Percentiles rank a stretch among this genome's conserved stretches.
Evolutionary conservation across 2,113 vertebrate genomes (phyloP).

Genomic region (Myrmecobius fasciatus): DNA sequence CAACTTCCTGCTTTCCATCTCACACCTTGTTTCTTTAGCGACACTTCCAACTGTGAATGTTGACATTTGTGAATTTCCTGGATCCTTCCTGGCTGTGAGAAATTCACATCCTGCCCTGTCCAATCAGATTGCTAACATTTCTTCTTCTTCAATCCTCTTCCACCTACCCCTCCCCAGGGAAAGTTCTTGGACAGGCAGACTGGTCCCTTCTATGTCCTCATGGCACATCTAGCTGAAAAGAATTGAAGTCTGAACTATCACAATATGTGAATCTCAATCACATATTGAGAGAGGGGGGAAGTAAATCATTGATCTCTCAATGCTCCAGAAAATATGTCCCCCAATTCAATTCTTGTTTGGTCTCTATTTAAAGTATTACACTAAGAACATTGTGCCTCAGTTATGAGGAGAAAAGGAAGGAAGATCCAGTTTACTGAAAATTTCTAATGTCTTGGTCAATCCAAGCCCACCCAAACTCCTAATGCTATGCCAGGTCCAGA

Average conservation of each 20-base stretch:
- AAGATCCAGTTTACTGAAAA: neutral
- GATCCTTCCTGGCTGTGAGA: slow-evolving; percentile 42
- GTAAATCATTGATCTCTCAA: neutral
- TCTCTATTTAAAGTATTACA: neutral
- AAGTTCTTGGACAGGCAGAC: slow-evolving; percentile 31
- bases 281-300: neutral
- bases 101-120: neutral
- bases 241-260: slow-evolving; percentile 54
- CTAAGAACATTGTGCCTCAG: neutral
- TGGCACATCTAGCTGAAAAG: slow-evolving; percentile 11
- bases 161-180: neutral
- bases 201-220: neutral
- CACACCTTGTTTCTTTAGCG: slow-evolving; percentile 32
- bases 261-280: slow-evolving; percentile 46
- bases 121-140: slow-evolving; percentile 14
- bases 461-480: neutral
- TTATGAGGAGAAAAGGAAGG: neutral
- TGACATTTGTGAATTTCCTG: slow-evolving; percentile 51
- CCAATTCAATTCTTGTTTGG: neutral
- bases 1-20: slow-evolving; percentile 52
- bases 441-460: neutral
- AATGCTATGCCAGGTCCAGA: neutral
- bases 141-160: neutral
- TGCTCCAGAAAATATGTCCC: neutral
- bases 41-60: slow-evolving; percentile 42